Conservation (phyloP, 2,113 vertebrate species). For the Syngnathoides biaculeatus region DNA sequence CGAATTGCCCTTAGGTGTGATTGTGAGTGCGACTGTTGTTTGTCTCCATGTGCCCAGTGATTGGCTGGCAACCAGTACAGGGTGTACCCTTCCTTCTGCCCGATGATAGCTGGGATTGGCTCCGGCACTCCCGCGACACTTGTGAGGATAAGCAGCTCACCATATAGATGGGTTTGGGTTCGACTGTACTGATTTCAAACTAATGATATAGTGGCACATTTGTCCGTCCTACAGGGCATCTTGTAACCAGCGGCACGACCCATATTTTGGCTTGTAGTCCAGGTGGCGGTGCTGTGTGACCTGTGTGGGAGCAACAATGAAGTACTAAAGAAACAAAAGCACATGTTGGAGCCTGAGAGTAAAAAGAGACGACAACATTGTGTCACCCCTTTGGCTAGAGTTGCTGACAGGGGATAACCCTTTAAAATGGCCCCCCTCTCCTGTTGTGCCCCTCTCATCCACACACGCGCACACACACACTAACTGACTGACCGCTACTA, state of each 20-base stretch:
- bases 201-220: background rate
- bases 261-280: constrained; percentile 37
- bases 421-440: constrained; percentile 65
- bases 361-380: constrained; percentile 70
- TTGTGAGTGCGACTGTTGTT: no score
- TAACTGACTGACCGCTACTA: constrained; percentile 17
- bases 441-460: constrained; percentile 28
- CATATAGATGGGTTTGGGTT: background rate
- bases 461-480: constrained; percentile 2
- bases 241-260: constrained; percentile 44
- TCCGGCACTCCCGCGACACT: no score
- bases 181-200: background rate
- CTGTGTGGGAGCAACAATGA: constrained; percentile 50
- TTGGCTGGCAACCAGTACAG: no score
- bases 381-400: constrained; percentile 76
- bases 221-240: constrained; percentile 3
- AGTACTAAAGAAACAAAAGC: constrained; percentile 62
- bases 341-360: constrained; percentile 63
- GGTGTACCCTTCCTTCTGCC: no score
- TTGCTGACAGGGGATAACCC: constrained; percentile 77
- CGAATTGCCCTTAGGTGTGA: no score
- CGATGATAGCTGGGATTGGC: no score
- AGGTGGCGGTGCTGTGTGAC: constrained; percentile 30
- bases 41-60: no score
- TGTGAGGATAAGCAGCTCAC: no score